These are phyloP conservation scores for Leucopsar rothschildi DNA, from an alignment of 2,113 vertebrate species.

Conservation along the genomic window DNA sequence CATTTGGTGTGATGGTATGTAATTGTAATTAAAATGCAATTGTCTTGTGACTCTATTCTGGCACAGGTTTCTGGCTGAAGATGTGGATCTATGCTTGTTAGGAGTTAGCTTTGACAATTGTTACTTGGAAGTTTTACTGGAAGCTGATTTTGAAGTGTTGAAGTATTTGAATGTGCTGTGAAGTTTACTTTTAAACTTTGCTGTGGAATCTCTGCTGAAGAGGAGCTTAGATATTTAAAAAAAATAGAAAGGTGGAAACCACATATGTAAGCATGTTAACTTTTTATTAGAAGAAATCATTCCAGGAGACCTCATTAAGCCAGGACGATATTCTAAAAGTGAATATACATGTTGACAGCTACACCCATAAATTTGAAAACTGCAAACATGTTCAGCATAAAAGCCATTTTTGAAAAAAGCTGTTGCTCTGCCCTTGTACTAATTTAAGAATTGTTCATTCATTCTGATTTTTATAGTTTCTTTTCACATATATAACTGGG, in stretches of 20 bases:
- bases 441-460: conserved; percentile 65
- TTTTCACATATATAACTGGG: conserved; percentile 49
- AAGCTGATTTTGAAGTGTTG: conserved; percentile 46
- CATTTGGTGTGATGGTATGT: not conserved
- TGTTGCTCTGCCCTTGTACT: conserved; percentile 59
- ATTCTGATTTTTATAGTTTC: conserved; percentile 57
- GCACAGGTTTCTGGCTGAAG: not conserved
- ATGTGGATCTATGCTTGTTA: not conserved
- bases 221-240: not conserved
- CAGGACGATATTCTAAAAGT: conserved; percentile 66
- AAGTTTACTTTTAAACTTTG: not conserved
- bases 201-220: not conserved
- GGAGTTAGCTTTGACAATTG: not conserved
- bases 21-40: not conserved
- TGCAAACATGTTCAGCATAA: conserved; percentile 67
- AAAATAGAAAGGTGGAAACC: conserved; percentile 42
- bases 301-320: conserved; percentile 71
- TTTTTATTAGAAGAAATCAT: conserved; percentile 70
- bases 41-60: not conserved
- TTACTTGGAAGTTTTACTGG: conserved; percentile 20
- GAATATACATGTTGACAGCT: conserved; percentile 71
- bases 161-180: conserved; percentile 28
- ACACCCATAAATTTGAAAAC: conserved; percentile 69
- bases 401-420: conserved; percentile 58
- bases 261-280: conserved; percentile 62